Base-by-base conservation (phyloP, 92 coral and sea anemone genomes). In the Siderastrea radians region DNA sequence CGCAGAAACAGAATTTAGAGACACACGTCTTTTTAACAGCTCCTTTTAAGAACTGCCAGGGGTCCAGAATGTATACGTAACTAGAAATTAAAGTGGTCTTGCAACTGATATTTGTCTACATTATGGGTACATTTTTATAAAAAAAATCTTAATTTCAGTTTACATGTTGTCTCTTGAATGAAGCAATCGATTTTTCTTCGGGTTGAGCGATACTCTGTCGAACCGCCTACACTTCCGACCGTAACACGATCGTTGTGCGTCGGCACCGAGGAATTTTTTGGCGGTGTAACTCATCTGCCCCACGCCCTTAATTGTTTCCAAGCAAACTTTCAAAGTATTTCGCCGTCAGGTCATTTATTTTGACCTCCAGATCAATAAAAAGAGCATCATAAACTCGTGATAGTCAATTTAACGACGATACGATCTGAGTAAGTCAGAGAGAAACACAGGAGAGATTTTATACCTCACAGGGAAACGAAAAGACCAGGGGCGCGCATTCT, bases 161-260 rank as follows among this genome's bases (percentile, higher is more conserved):
- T 16, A 0, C 3, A 13, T 7, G 61, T 59, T 59, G 7, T 3
- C 66, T 26, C 63, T 15, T 15, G 49, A 49, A 5, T 11, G 13
- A 17, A 38, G 53, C 10, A 54, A 82, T 55, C 78, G 26, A 58
- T 70, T 17, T 45, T 47, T 72, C 58, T 10, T 46, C 86, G 86
- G 46, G 6, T 38, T 14, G 6, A 47, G 58, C 71, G 71, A 72
- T 7, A 16, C 15, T 11, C 47, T 79, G 57, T 60, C 79, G 86
- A 71, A 54, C 70, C 86, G 69, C 57, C 57, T 57, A 48, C 80
- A 73, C 73, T 83, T 83, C 87, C 87, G 87, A 83, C 87, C 80
- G 61, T 80, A 61, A 72, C 87, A 68, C 49, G 13, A 45, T 68
- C 77, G 86, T 68, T 15, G 19, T 16, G 46, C 54, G 52, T 53